phyloP scores from a whole-genome alignment of 2,113 vertebrate genomes.

The Emydocephalus ijimae region DNA sequence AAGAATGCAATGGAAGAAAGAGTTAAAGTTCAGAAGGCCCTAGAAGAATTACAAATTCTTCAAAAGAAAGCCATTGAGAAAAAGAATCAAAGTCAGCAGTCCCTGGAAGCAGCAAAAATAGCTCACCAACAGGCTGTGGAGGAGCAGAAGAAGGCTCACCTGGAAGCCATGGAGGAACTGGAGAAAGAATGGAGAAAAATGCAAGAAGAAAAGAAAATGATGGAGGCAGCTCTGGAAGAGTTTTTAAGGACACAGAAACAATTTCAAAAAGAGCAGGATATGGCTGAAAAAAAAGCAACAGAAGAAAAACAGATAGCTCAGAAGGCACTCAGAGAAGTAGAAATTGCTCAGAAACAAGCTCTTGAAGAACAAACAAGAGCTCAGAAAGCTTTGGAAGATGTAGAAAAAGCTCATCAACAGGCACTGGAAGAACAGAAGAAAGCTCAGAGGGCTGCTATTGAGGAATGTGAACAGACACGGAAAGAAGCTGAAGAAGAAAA shows the following conservation, averaged over 20 bases:
- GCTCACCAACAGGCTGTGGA: neutral
- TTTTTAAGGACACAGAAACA: neutral
- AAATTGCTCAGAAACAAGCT: neutral
- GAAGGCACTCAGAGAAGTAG: neutral
- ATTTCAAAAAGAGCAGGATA: neutral
- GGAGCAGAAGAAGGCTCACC: neutral
- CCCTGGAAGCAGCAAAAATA: neutral
- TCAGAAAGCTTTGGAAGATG: neutral
- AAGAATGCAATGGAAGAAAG: slow-evolving; percentile 1
- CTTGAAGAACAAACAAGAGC: neutral
- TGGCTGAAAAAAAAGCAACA: neutral
- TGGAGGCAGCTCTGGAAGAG: neutral
- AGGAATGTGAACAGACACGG: neutral
- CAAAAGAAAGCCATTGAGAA: neutral
- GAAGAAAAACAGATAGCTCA: neutral
- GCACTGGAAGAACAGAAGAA: neutral
- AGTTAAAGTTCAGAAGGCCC: neutral
- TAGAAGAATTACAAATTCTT: neutral
- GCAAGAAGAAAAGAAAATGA: neutral
- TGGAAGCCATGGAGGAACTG: neutral
- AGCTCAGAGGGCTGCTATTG: neutral
- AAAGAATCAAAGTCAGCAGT: neutral
- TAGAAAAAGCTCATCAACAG: neutral
- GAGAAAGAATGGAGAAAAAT: neutral
- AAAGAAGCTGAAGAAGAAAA: neutral